Evolutionary conservation across 2,113 vertebrate genomes (phyloP), one percentile per base, ranked within the genome.

Genomic region (Zapus hudsonius): DNA sequence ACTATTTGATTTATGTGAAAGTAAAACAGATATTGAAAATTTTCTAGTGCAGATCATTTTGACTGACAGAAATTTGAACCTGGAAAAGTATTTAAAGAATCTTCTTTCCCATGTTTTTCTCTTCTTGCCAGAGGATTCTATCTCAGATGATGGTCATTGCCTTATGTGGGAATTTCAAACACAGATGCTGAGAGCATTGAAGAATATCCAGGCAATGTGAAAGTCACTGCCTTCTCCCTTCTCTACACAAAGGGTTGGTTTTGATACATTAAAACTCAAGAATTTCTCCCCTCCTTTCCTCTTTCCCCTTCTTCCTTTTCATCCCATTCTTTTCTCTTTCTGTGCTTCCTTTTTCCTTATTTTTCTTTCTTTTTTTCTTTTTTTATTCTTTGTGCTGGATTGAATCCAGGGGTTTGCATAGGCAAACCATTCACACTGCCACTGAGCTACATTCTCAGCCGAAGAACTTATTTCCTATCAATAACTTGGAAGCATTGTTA

Each of bases 1-100:
- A 94, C 73, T 90, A 79, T 47, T 84, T 69, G 25, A 88, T 57
- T 90, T 72, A 40, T 47, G 82, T 73, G n/a, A 83, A 78, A 86
- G 33, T 57, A 78, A 78, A 59, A 86, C 66, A 64, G 38, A 25
- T 8, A 52, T 84, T 64, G 78, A 10, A 83, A 47, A 74, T 79
- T 52, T 61, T 15, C 57, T 87, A 84, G 63, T 84, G 70, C 15
- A 79, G 36, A 64, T 76, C 16, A 78, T 52, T 52, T 22, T 84
- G 20, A 79, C 57, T 86, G 33, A 70, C 20, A 90, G 66, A 89
- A 57, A 76, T 74, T 74, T 63, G 20, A 88, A 55, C 66, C 22
- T 66, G 12, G 75, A 87, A 84, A 82, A 90, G n/a, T 44, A 87
- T 74, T 63, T 74, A 22, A 29, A 92, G 33, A 89, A 55, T 64